These are phyloP conservation scores for Drosophila carrolli DNA, from an alignment of 1,140 invertebrate species.

Conservation along the genomic window DNA sequence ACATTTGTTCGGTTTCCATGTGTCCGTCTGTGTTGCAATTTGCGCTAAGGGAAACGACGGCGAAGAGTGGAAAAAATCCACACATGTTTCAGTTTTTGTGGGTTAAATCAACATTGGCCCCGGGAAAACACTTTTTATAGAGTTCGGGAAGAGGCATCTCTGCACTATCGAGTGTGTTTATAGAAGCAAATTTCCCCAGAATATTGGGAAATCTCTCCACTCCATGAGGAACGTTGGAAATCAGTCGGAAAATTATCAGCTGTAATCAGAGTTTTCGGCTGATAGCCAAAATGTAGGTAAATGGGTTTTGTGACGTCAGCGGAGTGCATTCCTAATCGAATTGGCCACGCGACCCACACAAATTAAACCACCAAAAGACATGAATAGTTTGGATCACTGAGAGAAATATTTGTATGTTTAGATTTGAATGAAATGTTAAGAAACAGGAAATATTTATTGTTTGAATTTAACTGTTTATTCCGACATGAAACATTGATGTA, in stretches of 20 bases:
- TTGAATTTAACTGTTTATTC: no score
- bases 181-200: slow-evolving; percentile 30
- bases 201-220: slow-evolving; percentile 15
- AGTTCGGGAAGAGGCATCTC: slow-evolving; percentile 30
- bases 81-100: slow-evolving; percentile 70
- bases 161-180: slow-evolving; percentile 21
- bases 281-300: slow-evolving; percentile 37
- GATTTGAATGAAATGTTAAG: no score
- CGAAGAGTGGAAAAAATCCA: slow-evolving; percentile 52
- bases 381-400: slow-evolving; percentile 9
- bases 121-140: slow-evolving; percentile 62
- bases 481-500: no score
- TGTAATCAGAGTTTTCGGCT: slow-evolving; percentile 33
- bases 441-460: no score
- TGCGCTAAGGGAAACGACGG: slow-evolving; percentile 19
- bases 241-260: slow-evolving; percentile 24
- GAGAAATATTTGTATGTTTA: background rate
- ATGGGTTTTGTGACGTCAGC: slow-evolving; percentile 35
- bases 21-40: slow-evolving; percentile 59
- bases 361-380: slow-evolving; percentile 23
- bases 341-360: slow-evolving; percentile 59
- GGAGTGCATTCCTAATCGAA: slow-evolving; percentile 62
- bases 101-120: slow-evolving; percentile 65
- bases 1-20: slow-evolving; percentile 63
- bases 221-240: slow-evolving; percentile 16